These are phyloP conservation scores for Cotesia glomerata DNA, from an alignment of 1,140 invertebrate genomes.

Conservation along the genomic window DNA sequence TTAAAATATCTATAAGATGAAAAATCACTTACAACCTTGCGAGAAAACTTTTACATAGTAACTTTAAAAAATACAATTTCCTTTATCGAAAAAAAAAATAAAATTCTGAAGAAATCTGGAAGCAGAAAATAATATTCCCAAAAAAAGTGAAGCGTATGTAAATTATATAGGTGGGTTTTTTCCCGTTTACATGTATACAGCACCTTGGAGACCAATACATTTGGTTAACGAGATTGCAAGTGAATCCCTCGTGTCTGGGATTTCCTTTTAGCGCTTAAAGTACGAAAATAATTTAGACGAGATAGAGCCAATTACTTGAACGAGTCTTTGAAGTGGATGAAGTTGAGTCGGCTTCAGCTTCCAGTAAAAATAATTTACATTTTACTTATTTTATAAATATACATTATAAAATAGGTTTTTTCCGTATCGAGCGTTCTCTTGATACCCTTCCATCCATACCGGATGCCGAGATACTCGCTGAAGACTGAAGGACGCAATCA, in stretches of 20 bases:
- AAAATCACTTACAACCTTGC: no score
- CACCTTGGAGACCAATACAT: slow-evolving; percentile 21
- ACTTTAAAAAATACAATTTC: no score
- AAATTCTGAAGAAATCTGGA: no score
- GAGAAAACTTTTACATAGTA: no score
- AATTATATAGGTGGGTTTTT: background rate
- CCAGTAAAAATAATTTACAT: background rate
- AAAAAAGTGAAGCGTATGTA: background rate
- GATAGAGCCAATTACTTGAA: slow-evolving; percentile 8
- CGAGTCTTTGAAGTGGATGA: slow-evolving; percentile 15
- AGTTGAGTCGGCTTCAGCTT: background rate
- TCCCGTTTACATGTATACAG: background rate
- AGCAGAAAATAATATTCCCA: background rate
- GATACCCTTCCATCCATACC: no score
- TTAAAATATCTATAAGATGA: no score
- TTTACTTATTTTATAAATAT: no score
- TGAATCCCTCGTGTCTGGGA: slow-evolving; percentile 10
- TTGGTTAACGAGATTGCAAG: slow-evolving; percentile 26
- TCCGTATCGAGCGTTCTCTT: no score
- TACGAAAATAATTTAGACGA: slow-evolving; percentile 19
- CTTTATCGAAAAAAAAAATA: no score
- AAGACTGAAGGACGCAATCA: background rate
- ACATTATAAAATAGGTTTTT: no score
- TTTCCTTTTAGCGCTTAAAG: slow-evolving; percentile 9
- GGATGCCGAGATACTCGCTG: background rate